Conservation (phyloP, 2,888 invertebrate species). For the Kuschelorhynchus macadamiae region DNA sequence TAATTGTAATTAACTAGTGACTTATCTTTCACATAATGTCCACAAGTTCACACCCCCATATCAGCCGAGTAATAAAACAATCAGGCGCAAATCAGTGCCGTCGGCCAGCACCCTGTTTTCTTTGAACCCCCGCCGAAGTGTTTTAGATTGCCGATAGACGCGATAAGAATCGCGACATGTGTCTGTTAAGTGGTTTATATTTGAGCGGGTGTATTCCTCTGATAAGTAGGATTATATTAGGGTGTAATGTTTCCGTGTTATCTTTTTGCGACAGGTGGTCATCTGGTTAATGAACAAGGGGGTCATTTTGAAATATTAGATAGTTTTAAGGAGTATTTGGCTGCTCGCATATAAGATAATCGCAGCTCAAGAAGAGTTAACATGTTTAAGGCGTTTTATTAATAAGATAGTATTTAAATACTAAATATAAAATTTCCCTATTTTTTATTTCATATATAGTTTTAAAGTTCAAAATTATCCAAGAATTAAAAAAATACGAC, state of each 20-base stretch:
- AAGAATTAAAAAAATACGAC: no score
- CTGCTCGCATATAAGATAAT: no score
- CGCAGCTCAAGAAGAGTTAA: no score
- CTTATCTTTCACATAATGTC: no score
- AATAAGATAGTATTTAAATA: no score
- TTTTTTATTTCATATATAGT: no score
- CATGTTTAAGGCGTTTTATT: no score
- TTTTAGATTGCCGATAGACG: constrained; percentile 60
- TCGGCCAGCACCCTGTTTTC: constrained; percentile 11
- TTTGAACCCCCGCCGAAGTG: constrained; percentile 21
- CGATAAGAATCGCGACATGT: constrained; percentile 67
- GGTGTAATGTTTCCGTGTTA: constrained; percentile 33
- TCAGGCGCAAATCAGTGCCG: constrained; percentile 8
- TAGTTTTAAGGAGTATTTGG: no score
- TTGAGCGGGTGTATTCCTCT: constrained; percentile 30
- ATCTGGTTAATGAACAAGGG: constrained; percentile 10
- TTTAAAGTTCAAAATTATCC: no score
- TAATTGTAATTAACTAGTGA: no score
- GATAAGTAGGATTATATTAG: constrained; percentile 39
- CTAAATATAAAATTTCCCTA: no score
- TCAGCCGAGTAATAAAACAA: constrained; percentile 24
- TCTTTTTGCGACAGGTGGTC: constrained; percentile 36
- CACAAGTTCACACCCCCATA: constrained; percentile 22
- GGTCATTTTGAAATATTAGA: no score
- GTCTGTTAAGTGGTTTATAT: constrained; percentile 62